phyloP scores from a whole-genome alignment of 2,113 vertebrate species.

The Neogobius melanostomus region DNA sequence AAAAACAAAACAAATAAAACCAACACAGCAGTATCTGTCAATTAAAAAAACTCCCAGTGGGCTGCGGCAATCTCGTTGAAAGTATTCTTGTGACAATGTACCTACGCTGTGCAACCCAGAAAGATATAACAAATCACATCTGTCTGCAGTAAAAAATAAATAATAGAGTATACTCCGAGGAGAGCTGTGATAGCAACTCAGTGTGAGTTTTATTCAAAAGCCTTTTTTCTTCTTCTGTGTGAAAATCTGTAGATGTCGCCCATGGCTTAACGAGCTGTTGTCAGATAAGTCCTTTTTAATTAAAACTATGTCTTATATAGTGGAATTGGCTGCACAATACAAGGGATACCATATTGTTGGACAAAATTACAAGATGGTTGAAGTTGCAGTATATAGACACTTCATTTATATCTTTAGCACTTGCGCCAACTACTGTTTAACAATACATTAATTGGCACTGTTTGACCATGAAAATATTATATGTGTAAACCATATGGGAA shows the following conservation, averaged over 20 bases:
- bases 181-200: constrained; percentile 18
- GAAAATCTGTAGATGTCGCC: constrained; percentile 49
- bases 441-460: not conserved
- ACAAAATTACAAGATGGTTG: not conserved
- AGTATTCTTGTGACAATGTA: constrained; percentile 15
- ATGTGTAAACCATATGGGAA: no score
- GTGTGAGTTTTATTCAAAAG: constrained; percentile 43
- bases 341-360: not conserved
- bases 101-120: constrained; percentile 6
- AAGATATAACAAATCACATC: constrained; percentile 20
- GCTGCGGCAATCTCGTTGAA: constrained; percentile 32
- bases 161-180: constrained; percentile 15
- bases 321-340: constrained; percentile 12
- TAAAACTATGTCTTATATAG: constrained; percentile 61
- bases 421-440: not conserved
- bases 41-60: constrained; percentile 40
- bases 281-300: constrained; percentile 46
- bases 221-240: constrained; percentile 18
- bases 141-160: not conserved
- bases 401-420: not conserved
- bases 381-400: constrained; percentile 5
- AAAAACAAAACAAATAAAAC: constrained; percentile 20
- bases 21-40: constrained; percentile 26
- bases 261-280: constrained; percentile 44
- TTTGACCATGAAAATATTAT: no score